These are phyloP conservation scores for Drosophila leontia DNA, from an alignment of 1,140 invertebrate genomes.

Conservation along the genomic window DNA sequence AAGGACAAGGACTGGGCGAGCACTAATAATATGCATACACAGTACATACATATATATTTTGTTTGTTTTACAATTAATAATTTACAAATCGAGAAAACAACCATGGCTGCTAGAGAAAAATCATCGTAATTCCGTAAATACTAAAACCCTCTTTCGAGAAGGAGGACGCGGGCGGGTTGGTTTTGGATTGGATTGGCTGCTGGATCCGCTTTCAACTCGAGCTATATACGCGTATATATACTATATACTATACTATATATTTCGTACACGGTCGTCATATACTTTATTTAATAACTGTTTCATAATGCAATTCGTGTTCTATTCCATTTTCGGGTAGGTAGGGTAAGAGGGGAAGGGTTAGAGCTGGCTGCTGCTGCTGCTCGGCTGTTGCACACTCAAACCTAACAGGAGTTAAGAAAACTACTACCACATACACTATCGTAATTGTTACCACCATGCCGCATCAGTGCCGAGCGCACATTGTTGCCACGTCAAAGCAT, in stretches of 20 bases:
- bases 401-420: conserved; percentile 83
- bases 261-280: conserved; percentile 62
- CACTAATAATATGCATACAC: conserved; percentile 55
- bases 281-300: conserved; percentile 73
- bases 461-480: conserved; percentile 72
- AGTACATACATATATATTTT: conserved; percentile 36
- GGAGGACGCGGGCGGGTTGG: conserved; percentile 43
- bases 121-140: conserved; percentile 40
- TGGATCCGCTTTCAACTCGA: conserved; percentile 42
- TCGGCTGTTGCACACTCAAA: conserved; percentile 36
- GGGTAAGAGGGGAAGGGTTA: neutral
- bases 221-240: conserved; percentile 47
- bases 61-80: conserved; percentile 53
- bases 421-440: conserved; percentile 80
- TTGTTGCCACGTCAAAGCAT: conserved; percentile 89
- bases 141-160: conserved; percentile 49
- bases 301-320: conserved; percentile 66
- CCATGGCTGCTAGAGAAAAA: conserved; percentile 60
- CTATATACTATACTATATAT: conserved; percentile 59
- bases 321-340: conserved; percentile 53
- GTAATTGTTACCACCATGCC: conserved; percentile 75
- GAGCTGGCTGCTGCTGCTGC: conserved; percentile 55
- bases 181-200: conserved; percentile 40
- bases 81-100: conserved; percentile 64
- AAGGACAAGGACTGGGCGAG: neutral